Percentiles rank a stretch among this genome's conserved stretches.
phyloP scores from a whole-genome alignment of 2,797 vertebrate species.

The Acanthornis magna region DNA sequence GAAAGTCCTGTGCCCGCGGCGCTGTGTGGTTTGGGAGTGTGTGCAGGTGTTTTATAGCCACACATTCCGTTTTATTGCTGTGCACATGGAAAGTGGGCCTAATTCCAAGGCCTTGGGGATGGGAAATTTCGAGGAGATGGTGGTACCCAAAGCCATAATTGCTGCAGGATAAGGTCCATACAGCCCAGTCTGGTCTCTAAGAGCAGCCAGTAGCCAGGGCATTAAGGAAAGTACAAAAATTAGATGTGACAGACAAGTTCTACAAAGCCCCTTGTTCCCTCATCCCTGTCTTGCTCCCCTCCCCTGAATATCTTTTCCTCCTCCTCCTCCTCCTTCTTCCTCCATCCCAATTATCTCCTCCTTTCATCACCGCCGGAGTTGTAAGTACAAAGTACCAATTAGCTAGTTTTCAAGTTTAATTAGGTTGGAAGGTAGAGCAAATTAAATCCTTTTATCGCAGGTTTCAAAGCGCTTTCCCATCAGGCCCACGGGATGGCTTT shows the following conservation, averaged over 20 bases:
- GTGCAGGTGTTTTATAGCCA: not conserved
- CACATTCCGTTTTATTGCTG: not conserved
- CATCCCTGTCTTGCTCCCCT: not conserved
- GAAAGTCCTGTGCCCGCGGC: not conserved
- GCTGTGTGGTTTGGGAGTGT: not conserved
- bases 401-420: conserved; percentile 77
- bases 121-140: not conserved
- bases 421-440: conserved; percentile 75
- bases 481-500: conserved; percentile 4
- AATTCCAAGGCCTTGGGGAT: not conserved
- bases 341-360: conserved; percentile 65
- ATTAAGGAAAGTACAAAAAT: not conserved
- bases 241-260: conserved; percentile 4
- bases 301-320: not conserved
- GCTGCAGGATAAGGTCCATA: not conserved
- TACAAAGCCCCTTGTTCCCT: not conserved
- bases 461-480: conserved; percentile 66
- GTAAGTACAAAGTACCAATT: conserved; percentile 73
- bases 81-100: not conserved
- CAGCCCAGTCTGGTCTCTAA: not conserved
- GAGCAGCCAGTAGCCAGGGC: not conserved
- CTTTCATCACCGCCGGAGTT: conserved; percentile 65
- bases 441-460: conserved; percentile 74
- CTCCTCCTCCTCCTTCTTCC: not conserved
- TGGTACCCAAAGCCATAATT: not conserved